Evolutionary conservation across 92 coral and sea anemone genomes (phyloP), one percentile per base, ranked within the genome.

Genomic region (Paramuricea clavata): DNA sequence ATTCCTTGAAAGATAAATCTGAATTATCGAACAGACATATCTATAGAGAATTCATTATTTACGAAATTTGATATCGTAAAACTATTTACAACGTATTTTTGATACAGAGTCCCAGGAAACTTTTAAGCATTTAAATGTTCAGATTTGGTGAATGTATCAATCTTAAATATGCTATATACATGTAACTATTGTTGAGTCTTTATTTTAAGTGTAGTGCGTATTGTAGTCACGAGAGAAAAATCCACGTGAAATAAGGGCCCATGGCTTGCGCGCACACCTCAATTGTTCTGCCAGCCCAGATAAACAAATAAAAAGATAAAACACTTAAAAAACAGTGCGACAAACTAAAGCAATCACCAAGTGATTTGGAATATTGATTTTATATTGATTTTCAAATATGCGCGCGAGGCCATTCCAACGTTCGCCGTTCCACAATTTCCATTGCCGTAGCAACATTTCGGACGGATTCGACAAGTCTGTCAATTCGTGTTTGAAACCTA

Each of bases 21-120:
- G 2, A 65, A n/a, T 27, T 65, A 65, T 65, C 72, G 17, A 65
- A 65, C 72, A 65, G 72, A 65, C 72, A 13, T 65, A 9, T 65
- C 17, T 65, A 11, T n/a, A n/a, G 22, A 28, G 41, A 31, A 65
- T 30, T 33, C 39, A 28, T 13, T 33, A 65, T 12, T 28, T 31
- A 28, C 2, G 72, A 65, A 65, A 65, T 65, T 65, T 65, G 28
- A 65, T 65, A 65, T 6, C n/a, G 68, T 22, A 22, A n/a, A 60
- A 12, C 39, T 11, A 60, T 22, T 60, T 60, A 31, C 12, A 30
- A 1, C 21, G 68, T 0, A 31, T 27, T 60, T 27, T 47, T 8
- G 8, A 47, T 12, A 1, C 54, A 6, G 6, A 5, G 49, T 27
- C 12, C 68, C 21, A 21, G 15, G 1, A 60, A 22, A 60, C 68